Percentiles rank a stretch among this genome's conserved stretches.
Evolutionary conservation across 2,888 invertebrate species (phyloP).

Genomic region (Acheta domesticus): DNA sequence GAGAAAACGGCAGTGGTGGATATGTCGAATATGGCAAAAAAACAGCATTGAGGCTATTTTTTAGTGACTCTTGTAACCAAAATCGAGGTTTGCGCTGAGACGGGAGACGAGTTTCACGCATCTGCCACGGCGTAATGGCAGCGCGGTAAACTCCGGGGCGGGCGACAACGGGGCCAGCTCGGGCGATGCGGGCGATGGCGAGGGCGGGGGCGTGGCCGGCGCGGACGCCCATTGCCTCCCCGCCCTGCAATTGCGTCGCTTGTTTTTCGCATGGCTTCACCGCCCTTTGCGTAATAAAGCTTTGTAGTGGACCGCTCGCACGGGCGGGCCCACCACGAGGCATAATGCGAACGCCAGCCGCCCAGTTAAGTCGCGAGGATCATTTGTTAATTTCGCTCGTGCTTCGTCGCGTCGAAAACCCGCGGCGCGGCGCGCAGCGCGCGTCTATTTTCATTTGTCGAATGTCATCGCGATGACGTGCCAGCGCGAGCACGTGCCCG

Average conservation of each 20-base stretch:
- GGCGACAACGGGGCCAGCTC: no score
- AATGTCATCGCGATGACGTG: not conserved
- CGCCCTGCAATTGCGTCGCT: not conserved
- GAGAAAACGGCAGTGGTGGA: no score
- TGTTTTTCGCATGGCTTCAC: constrained; percentile 1
- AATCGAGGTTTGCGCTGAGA: no score
- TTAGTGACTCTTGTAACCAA: no score
- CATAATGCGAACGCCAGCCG: constrained; percentile 7
- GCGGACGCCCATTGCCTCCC: no score
- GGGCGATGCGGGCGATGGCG: no score
- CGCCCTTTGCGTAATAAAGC: not conserved
- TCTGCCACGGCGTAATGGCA: no score
- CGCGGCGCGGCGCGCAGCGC: not conserved
- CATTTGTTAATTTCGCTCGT: not conserved
- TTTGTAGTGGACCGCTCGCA: not conserved
- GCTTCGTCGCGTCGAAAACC: not conserved
- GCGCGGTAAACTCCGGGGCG: no score
- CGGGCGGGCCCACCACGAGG: not conserved
- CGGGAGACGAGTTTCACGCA: no score
- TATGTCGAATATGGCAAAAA: no score
- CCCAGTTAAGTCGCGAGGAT: not conserved
- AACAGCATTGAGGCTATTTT: no score
- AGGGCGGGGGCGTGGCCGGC: no score
- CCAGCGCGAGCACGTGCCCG: not conserved
- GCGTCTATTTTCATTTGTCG: not conserved